These are phyloP conservation scores for Diorhabda carinulata DNA, from an alignment of 1,140 invertebrate species.

Conservation along the genomic window DNA sequence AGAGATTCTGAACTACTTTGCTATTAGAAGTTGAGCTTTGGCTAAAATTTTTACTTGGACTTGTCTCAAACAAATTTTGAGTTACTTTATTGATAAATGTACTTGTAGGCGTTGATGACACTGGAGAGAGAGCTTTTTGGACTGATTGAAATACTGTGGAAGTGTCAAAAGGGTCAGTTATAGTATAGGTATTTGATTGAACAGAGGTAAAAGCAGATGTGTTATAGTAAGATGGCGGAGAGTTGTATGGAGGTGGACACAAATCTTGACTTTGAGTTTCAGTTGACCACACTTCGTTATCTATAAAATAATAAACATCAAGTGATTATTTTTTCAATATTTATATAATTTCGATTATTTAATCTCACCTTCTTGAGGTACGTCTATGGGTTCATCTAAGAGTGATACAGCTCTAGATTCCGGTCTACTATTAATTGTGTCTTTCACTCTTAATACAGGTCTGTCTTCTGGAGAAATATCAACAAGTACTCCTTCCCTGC, in stretches of 20 bases:
- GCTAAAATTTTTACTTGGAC: not conserved
- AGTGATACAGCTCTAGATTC: constrained; percentile 54
- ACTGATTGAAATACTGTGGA: constrained; percentile 30
- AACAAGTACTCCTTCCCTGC: constrained; percentile 55
- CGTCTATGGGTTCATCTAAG: constrained; percentile 74
- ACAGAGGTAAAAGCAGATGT: constrained; percentile 21
- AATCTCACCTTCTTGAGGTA: constrained; percentile 49
- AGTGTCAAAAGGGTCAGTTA: constrained; percentile 62
- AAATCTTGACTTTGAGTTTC: constrained; percentile 32
- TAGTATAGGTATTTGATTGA: not conserved
- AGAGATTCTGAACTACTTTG: not conserved
- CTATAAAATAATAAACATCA: constrained; percentile 15
- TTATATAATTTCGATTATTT: not conserved
- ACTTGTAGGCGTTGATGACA: not conserved
- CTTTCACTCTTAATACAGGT: constrained; percentile 25
- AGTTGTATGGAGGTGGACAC: constrained; percentile 51
- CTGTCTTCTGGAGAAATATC: constrained; percentile 58
- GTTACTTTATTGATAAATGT: not conserved
- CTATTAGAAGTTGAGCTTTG: not conserved
- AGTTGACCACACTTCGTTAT: constrained; percentile 22
- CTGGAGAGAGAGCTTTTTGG: constrained; percentile 12
- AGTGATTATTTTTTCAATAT: not conserved
- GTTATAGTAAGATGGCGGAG: constrained; percentile 52
- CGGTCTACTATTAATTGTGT: constrained; percentile 8
- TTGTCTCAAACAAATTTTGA: not conserved